Base-by-base conservation (phyloP, 2,113 vertebrate species). In the Cochlearius cochlearius region DNA sequence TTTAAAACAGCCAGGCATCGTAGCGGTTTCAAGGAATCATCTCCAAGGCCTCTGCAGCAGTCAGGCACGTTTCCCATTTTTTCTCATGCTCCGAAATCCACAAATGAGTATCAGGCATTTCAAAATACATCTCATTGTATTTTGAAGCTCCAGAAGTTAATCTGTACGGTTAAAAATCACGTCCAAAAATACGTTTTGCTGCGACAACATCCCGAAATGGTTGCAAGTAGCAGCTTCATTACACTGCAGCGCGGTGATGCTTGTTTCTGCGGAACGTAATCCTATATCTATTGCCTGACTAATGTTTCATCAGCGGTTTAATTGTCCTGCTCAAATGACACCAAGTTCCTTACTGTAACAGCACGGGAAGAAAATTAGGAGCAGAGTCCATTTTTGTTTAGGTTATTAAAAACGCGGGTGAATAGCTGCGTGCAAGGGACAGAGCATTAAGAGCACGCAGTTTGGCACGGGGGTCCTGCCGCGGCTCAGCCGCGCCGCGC, bases 1-100 rank as follows among this genome's bases (percentile, higher is more conserved):
- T 96, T 99, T 99, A 98, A 99, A 99, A 96, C 98, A 98, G 88
- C 98, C 98, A 73, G 99, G 99, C 99, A 99, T 99, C 90, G 98
- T 99, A 97, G 79, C 62, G 71, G 91, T 74, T 77, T 88, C 64
- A 68, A 50, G 69, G 94, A 87, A 68, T 98, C 96, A 98, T 88
- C 92, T 93, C 96, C 97, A 96, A 96, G 95, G 86, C 45, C 96
- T 97, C 62, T 32, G 94, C 83, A 85, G 60, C 52, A 59, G 69
- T 27, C 17, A 79, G 77, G 68, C 2, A 12, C 10, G 1, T 34
- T 59, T 27, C 56, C 34, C 73, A 34, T 69, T 86, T 91, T 56
- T 95, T 29, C 4, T 47, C 66, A 21, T 5, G 21, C 67, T 76
- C 12, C 1, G 6, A 74, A 68, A 91, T 67, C 60, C 86, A 47